Base-by-base conservation (phyloP, 2,113 vertebrate genomes). In the Eidolon helvum region DNA sequence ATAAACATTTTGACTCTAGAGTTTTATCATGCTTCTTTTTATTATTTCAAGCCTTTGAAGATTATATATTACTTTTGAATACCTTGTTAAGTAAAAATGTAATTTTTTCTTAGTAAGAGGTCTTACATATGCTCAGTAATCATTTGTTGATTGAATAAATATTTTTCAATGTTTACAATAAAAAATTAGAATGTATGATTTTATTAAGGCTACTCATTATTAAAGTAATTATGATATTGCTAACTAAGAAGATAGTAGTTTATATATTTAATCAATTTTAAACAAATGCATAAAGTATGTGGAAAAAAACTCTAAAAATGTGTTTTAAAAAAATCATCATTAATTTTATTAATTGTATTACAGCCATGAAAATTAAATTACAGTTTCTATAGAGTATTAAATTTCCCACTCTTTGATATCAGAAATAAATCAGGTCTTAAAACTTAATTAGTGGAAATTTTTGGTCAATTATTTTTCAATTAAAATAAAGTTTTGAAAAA, bases 401-500 rank as follows among this genome's bases (percentile, higher is more conserved):
- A 71, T 69, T 87, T 83, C 61, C 14, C 0, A 66, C 4, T 74
- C 43, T 43, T 80, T 87, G 33, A 38, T 75, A 93, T 75, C 10
- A 92, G 26, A 74, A 30, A 43, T 82, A 78, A 95, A 92, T 63
- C 38, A 77, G 10, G 65, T 79, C n/a, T 92, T 90, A 78, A 94
- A 82, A 40, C 0, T 59, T 93, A 90, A 55, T 53, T 77, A 94
- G 7, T 38, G 28, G 55, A 30, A 87, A 68, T 55, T 83, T 92
- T 45, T 82, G 40, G 16, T 40, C 21, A 77, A 15, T 68, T 71
- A 59, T 68, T 92, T 96, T 90, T 87, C n/a, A 55, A 45, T 87
- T 71, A 77, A 79, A 94, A 79, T 84, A 63, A 90, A 48, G 22
- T 75, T 53, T 33, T 80, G 19, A 63, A 61, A 19, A 55, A 96